Evolutionary conservation across 2,113 vertebrate species (phyloP).

Genomic region (Anoura caudifer): DNA sequence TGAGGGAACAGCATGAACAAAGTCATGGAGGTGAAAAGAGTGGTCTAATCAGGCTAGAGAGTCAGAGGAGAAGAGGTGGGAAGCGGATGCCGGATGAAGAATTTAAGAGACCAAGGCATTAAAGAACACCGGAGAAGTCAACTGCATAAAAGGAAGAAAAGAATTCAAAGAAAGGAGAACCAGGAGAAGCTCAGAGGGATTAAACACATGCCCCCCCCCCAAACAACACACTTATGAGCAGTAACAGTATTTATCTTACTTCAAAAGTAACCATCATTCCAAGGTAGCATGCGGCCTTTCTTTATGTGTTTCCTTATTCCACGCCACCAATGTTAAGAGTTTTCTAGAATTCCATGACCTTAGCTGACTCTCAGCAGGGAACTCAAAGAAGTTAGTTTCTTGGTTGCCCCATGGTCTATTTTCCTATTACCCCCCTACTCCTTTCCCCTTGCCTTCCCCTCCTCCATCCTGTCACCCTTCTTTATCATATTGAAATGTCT

Average conservation of each 20-base stretch:
- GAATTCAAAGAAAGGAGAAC: neutral
- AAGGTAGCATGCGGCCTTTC: neutral
- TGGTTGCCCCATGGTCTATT: neutral
- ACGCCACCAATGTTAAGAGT: neutral
- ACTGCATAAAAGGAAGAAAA: neutral
- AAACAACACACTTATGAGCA: neutral
- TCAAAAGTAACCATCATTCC: neutral
- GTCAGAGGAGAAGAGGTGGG: neutral
- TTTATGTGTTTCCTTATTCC: neutral
- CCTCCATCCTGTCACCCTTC: neutral
- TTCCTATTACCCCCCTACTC: neutral
- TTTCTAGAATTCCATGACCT: neutral
- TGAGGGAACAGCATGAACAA: neutral
- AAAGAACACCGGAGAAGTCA: neutral
- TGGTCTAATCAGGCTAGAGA: neutral
- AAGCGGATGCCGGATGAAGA: neutral
- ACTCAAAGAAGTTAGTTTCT: neutral
- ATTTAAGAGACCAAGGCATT: neutral
- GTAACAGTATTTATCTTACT: neutral
- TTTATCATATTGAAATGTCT: neutral
- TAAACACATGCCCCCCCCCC: neutral
- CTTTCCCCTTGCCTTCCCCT: neutral
- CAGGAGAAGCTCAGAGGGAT: neutral
- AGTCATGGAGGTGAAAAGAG: neutral
- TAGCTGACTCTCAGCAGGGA: neutral